Percentiles rank a stretch among this genome's conserved stretches.
Conservation (phyloP, 2,888 invertebrate species). For the Mesopsocus fuscifrons region DNA sequence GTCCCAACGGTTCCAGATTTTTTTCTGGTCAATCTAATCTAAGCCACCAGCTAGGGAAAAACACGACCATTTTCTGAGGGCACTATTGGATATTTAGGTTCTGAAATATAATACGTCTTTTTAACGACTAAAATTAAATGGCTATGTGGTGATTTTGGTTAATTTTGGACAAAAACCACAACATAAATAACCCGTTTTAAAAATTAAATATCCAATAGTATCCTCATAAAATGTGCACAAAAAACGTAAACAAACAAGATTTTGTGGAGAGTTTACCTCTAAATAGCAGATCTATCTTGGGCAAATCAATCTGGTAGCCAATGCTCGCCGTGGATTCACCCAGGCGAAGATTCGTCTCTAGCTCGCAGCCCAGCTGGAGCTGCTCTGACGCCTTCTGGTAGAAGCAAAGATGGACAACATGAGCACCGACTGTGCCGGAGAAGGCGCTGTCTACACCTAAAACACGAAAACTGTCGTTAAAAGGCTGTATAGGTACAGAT, state of each 20-base stretch:
- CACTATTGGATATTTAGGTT: no score
- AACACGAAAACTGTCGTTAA: conserved; percentile 14
- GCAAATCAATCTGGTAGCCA: conserved; percentile 88
- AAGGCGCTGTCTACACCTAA: conserved; percentile 30
- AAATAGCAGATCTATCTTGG: conserved; percentile 84
- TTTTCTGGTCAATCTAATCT: no score
- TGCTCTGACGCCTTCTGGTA: conserved; percentile 89
- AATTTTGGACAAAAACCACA: neutral
- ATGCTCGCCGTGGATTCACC: conserved; percentile 82
- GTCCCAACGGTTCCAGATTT: no score
- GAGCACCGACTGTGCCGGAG: conserved; percentile 40
- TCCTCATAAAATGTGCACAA: conserved; percentile 1
- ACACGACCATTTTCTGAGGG: no score
- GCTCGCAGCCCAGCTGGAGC: conserved; percentile 80
- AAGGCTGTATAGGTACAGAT: neutral
- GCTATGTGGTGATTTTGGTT: neutral
- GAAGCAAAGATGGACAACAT: conserved; percentile 76
- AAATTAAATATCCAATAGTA: no score
- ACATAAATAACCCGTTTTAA: conserved; percentile 6
- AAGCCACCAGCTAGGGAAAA: no score
- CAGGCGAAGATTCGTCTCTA: conserved; percentile 79
- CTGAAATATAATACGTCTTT: no score
- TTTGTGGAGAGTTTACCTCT: conserved; percentile 69
- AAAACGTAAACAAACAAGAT: conserved; percentile 7
- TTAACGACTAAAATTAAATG: no score